Evolutionary conservation across 1,140 invertebrate genomes (phyloP), one percentile per base, ranked within the genome.

Genomic region (Homalodisca vitripennis): DNA sequence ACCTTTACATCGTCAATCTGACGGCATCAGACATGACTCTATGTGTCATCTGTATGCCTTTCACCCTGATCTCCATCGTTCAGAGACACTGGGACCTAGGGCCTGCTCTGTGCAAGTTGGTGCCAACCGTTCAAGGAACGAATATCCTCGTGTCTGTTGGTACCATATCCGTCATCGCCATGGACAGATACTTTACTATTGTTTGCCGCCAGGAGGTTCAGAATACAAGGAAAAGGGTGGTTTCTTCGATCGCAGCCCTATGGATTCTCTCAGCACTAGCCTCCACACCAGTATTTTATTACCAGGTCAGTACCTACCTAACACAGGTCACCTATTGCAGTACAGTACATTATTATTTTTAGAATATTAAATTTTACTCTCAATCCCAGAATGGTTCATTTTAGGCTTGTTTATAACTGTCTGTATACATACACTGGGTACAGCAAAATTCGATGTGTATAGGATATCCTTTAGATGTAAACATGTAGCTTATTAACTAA

Each of bases 1-100:
- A 88, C 75, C 80, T 87, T 13, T 88, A 86, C 77, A 85, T 88
- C 66, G 77, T 85, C 17, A 87, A 86, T 74, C 75, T 87, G 60
- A 83, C 84, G 30, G 79, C 85, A 13, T 85, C 85, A 0, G 85
- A 87, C 75, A 77, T 87, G 13, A 81, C 82, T 1, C 76, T 86
- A 14, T 86, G 85, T 72, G 55, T 84, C 46, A 79, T 87, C 67
- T 84, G 83, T 10, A 85, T 84, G 77, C 85, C 85, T 1, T 81
- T 86, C 69, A 87, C 85, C 48, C 72, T 86, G 20, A 78, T 85
- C 20, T 72, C 72, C 27, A 71, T 81, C 17, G 70, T 82, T 12
- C 29, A 64, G 22, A 67, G 71, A 17, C 73, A 76, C 20, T 82
- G 80, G 80, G 76, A 75, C 1, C 73, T 82, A 12, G 81, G 81